phyloP scores from a whole-genome alignment of 2,888 invertebrate genomes.

The Polietes domitor region DNA sequence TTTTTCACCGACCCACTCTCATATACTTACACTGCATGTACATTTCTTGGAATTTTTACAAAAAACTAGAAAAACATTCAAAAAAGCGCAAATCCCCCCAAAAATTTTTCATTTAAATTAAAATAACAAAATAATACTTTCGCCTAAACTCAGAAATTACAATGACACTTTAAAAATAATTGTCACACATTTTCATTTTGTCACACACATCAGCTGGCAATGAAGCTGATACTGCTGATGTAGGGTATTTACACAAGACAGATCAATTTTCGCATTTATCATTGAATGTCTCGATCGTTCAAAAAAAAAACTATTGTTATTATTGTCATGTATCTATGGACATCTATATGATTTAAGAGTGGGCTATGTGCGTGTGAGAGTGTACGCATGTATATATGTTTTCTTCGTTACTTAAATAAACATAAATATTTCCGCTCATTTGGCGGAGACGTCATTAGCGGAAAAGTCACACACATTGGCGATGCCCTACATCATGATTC shows the following conservation, averaged over 20 bases:
- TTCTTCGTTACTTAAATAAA: slow-evolving; percentile 16
- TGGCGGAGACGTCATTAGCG: slow-evolving; percentile 12
- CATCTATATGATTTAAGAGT: not conserved
- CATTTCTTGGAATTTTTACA: not conserved
- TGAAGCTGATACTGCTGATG: not conserved
- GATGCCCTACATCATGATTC: slow-evolving; percentile 2
- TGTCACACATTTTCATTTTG: slow-evolving; percentile 21
- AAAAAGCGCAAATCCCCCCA: not conserved
- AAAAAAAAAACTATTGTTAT: slow-evolving; percentile 5
- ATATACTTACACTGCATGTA: not conserved
- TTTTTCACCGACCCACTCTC: too few species aligned
- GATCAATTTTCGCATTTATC: slow-evolving; percentile 17
- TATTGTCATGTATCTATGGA: not conserved
- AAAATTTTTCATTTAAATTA: not conserved
- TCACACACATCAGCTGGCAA: slow-evolving; percentile 2
- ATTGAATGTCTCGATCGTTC: slow-evolving; percentile 6
- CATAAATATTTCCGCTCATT: slow-evolving; percentile 8
- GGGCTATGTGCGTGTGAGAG: not conserved
- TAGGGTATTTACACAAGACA: not conserved
- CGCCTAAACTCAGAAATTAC: not conserved
- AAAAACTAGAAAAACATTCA: not conserved
- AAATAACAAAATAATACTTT: not conserved
- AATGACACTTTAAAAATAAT: slow-evolving; percentile 10
- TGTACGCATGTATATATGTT: not conserved
- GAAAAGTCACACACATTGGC: not conserved